These are phyloP conservation scores for Drosophila neonasuta DNA, from an alignment of 2,888 invertebrate species.

Conservation along the genomic window DNA sequence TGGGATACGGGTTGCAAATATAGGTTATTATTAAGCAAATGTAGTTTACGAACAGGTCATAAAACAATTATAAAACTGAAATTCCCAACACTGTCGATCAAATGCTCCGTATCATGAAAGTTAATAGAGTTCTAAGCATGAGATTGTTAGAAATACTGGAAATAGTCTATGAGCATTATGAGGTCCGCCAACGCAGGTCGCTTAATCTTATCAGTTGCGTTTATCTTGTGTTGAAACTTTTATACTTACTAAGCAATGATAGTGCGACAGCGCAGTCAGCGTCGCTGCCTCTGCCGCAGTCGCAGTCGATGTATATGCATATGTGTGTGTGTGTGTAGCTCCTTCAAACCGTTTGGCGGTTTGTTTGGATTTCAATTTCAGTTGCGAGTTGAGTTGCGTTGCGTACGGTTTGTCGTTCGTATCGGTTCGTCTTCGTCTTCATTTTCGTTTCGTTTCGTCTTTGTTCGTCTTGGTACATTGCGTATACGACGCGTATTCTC, in stretches of 20 bases:
- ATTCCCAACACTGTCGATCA: background rate
- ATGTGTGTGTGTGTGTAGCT: slow-evolving; percentile 23
- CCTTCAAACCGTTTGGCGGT: slow-evolving; percentile 48
- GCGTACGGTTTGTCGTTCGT: slow-evolving; percentile 55
- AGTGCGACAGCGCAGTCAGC: slow-evolving; percentile 12
- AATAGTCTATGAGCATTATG: slow-evolving; percentile 6
- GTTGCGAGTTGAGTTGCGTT: slow-evolving; percentile 66
- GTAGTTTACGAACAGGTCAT: background rate
- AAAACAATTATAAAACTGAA: background rate
- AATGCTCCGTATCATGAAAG: too few species aligned
- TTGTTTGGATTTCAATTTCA: slow-evolving; percentile 44
- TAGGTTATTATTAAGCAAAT: too few species aligned
- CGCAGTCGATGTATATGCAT: slow-evolving; percentile 16
- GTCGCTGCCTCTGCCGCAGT: slow-evolving; percentile 20
- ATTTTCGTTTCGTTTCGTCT: slow-evolving; percentile 4
- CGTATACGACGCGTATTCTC: slow-evolving; percentile 35
- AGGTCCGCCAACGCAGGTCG: background rate
- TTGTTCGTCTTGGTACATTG: slow-evolving; percentile 5
- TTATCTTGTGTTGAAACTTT: slow-evolving; percentile 37
- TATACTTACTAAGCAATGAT: slow-evolving; percentile 37
- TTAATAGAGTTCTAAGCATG: slow-evolving; percentile 5
- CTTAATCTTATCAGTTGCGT: slow-evolving; percentile 49
- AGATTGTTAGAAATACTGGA: slow-evolving; percentile 1
- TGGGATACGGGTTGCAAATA: background rate
- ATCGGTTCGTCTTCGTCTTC: slow-evolving; percentile 9